Percentiles rank a stretch among this genome's conserved stretches.
phyloP scores from a whole-genome alignment of 2,888 invertebrate species.

The Eupithecia subfuscata region DNA sequence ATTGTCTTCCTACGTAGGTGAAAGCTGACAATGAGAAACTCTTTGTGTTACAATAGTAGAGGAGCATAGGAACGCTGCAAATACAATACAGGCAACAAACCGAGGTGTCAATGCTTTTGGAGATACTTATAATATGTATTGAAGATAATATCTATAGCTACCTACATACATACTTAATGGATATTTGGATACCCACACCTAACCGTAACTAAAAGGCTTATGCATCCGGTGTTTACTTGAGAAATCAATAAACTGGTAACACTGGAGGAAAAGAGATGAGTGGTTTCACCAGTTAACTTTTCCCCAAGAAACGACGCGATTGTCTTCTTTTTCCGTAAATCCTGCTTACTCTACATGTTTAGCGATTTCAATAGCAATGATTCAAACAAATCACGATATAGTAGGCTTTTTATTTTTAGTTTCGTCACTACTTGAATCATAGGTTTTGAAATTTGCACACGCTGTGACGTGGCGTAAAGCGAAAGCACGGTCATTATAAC shows the following conservation, averaged over 20 bases:
- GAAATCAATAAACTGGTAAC: background rate
- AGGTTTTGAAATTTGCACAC: too few relatives aligned
- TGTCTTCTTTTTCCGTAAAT: too few relatives aligned
- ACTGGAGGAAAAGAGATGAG: background rate
- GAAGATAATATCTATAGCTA: background rate
- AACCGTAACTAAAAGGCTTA: background rate
- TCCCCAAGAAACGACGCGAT: background rate
- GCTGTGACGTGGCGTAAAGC: too few relatives aligned
- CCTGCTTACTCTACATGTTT: too few relatives aligned
- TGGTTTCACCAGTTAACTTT: background rate
- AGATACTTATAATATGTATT: slow-evolving; percentile 6
- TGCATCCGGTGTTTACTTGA: background rate
- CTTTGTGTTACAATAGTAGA: slow-evolving; percentile 1
- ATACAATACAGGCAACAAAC: slow-evolving; percentile 13
- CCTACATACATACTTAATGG: slow-evolving; percentile 12
- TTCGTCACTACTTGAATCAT: too few relatives aligned
- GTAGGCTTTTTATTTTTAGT: too few relatives aligned
- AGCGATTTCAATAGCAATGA: too few relatives aligned
- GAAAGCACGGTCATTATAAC: too few relatives aligned
- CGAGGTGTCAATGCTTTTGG: slow-evolving; percentile 18
- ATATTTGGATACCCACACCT: background rate
- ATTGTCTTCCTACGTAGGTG: slow-evolving; percentile 2
- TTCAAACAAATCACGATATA: too few relatives aligned
- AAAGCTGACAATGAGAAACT: background rate
- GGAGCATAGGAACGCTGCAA: slow-evolving; percentile 7